These are phyloP conservation scores for Gryllus bimaculatus DNA, from an alignment of 1,140 invertebrate species.

Conservation along the genomic window DNA sequence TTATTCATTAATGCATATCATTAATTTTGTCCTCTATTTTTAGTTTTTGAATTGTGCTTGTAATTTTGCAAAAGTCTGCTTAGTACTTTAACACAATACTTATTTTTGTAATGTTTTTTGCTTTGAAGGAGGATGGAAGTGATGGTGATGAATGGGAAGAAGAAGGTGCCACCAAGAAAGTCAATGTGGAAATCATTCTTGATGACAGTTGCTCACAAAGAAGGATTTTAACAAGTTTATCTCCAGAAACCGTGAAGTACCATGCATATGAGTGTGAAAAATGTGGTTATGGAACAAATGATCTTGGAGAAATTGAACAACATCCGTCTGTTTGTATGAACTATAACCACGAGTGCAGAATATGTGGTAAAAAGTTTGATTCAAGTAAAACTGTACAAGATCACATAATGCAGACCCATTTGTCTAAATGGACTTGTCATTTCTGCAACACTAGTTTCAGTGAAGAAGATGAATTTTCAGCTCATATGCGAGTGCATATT, in stretches of 20 bases:
- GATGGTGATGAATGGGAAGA: not conserved
- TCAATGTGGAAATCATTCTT: not conserved
- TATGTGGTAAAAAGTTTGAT: constrained; percentile 16
- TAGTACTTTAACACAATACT: too few species aligned
- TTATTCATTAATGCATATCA: not conserved
- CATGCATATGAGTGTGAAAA: not conserved
- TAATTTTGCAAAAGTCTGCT: too few species aligned
- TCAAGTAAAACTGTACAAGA: constrained; percentile 12
- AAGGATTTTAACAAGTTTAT: not conserved
- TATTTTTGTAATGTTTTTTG: too few species aligned
- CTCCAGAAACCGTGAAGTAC: not conserved
- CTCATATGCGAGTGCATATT: constrained; percentile 16
- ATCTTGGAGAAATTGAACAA: not conserved
- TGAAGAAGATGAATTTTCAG: constrained; percentile 18
- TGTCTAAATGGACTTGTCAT: constrained; percentile 19
- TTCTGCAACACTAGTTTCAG: constrained; percentile 15
- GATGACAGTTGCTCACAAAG: not conserved
- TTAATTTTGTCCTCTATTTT: not conserved
- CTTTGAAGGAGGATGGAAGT: not conserved
- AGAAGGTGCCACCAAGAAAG: not conserved
- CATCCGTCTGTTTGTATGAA: not conserved
- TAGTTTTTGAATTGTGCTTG: not conserved
- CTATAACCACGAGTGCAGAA: constrained; percentile 9
- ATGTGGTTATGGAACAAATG: not conserved
- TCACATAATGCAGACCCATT: constrained; percentile 19